These are phyloP conservation scores for Dendrocincla tyrannina DNA, from an alignment of 2,797 vertebrate genomes.

Conservation along the genomic window DNA sequence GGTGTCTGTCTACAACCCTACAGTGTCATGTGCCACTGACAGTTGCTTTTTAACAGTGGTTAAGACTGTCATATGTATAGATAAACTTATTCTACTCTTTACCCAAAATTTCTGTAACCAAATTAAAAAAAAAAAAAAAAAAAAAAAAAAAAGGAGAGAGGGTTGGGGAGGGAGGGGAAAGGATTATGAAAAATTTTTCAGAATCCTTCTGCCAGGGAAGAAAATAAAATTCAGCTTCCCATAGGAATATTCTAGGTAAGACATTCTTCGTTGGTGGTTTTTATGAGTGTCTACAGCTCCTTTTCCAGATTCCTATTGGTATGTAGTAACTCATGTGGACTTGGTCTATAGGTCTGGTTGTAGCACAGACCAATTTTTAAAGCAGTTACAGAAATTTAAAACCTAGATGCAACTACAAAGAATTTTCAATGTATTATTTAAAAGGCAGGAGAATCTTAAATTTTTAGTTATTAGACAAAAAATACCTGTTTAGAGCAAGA, in stretches of 20 bases:
- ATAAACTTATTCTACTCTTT: neutral
- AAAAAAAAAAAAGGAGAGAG: too few species aligned
- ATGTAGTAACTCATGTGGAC: neutral
- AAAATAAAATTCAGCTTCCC: neutral
- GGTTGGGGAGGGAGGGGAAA: neutral
- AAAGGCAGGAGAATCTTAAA: neutral
- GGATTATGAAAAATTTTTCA: neutral
- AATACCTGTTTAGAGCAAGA: slow-evolving; percentile 2
- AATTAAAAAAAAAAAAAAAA: too few species aligned
- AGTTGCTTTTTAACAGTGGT: neutral
- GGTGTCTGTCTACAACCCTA: neutral
- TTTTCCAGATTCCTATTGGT: neutral
- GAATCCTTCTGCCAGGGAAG: neutral
- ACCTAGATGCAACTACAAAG: neutral
- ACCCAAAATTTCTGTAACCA: neutral
- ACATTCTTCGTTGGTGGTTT: neutral
- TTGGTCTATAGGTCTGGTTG: neutral
- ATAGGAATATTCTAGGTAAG: neutral
- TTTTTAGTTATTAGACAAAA: slow-evolving; percentile 6
- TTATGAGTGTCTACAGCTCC: neutral
- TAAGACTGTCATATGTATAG: neutral
- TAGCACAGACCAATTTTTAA: neutral
- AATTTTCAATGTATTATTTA: slow-evolving; percentile 1
- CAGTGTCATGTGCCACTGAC: neutral
- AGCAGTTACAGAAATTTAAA: slow-evolving; percentile 1